Conservation (phyloP, 2,888 invertebrate genomes). For the Sinohyriopsis cumingii region DNA sequence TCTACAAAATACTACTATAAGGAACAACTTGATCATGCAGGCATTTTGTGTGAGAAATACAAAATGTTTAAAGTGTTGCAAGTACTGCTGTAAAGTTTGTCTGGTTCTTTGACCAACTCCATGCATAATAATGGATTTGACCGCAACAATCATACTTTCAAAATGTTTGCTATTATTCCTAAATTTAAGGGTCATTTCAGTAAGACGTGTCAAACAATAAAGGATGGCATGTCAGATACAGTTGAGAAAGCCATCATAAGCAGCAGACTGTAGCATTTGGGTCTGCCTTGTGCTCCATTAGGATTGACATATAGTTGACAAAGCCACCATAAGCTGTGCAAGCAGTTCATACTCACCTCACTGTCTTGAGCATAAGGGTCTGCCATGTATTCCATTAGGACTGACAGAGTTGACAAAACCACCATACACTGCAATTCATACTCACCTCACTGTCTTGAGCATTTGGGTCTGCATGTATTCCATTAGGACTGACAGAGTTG, state of each 20-base stretch:
- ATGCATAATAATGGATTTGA: no score
- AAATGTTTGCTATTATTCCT: no score
- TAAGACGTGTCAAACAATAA: constrained; percentile 67
- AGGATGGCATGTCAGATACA: constrained; percentile 58
- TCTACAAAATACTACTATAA: no score
- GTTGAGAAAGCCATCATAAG: constrained; percentile 63
- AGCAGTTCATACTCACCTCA: constrained; percentile 66
- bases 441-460: constrained; percentile 68
- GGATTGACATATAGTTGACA: constrained; percentile 69
- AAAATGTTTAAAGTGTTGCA: no score
- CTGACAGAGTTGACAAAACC: constrained; percentile 71
- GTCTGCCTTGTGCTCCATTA: constrained; percentile 68
- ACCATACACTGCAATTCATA: constrained; percentile 26
- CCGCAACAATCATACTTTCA: constrained; percentile 11
- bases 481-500: constrained; percentile 68
- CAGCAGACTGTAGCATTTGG: constrained; percentile 54
- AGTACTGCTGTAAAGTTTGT: no score
- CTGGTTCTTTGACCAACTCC: no score
- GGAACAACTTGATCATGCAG: no score
- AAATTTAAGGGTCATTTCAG: constrained; percentile 7
- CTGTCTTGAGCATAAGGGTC: constrained; percentile 69
- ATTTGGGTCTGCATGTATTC: constrained; percentile 48
- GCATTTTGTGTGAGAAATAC: no score
- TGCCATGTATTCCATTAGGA: constrained; percentile 70
- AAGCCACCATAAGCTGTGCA: constrained; percentile 59